These are phyloP conservation scores for Tachina grossa DNA, from an alignment of 2,888 invertebrate species.

Conservation along the genomic window DNA sequence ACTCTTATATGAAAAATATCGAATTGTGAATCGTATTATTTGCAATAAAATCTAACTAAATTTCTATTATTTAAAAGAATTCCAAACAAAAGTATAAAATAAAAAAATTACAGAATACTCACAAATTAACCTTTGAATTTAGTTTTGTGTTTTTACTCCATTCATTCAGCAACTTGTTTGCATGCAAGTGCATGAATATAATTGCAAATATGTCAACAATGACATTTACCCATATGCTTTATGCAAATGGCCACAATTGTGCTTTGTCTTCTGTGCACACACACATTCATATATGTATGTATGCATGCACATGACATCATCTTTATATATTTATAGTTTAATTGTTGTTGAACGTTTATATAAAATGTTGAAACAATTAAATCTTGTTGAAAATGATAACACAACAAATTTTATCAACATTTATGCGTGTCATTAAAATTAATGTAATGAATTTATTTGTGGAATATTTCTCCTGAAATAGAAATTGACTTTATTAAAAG, in stretches of 20 bases:
- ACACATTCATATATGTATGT: neutral
- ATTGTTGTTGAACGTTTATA: slow-evolving; percentile 6
- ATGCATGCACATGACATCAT: neutral
- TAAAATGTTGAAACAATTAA: neutral
- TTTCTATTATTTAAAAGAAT: neutral
- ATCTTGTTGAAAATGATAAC: slow-evolving; percentile 6
- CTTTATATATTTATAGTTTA: slow-evolving; percentile 3
- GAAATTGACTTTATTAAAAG: neutral
- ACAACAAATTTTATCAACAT: slow-evolving; percentile 4
- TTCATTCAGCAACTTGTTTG: too few relatives aligned
- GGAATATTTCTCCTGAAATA: too few relatives aligned
- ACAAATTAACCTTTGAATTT: too few relatives aligned
- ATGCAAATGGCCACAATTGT: slow-evolving; percentile 27
- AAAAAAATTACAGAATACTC: too few relatives aligned
- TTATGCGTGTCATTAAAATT: slow-evolving; percentile 3
- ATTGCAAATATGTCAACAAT: slow-evolving; percentile 42
- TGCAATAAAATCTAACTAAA: slow-evolving; percentile 11
- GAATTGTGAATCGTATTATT: too few relatives aligned
- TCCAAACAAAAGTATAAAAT: neutral
- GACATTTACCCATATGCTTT: slow-evolving; percentile 42
- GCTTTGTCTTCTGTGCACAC: neutral
- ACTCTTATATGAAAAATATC: too few relatives aligned
- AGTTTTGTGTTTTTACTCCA: neutral
- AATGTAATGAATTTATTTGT: too few relatives aligned
- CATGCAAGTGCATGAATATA: neutral